phyloP scores from a whole-genome alignment of 2,888 invertebrate genomes.

The Lydus trimaculatus region DNA sequence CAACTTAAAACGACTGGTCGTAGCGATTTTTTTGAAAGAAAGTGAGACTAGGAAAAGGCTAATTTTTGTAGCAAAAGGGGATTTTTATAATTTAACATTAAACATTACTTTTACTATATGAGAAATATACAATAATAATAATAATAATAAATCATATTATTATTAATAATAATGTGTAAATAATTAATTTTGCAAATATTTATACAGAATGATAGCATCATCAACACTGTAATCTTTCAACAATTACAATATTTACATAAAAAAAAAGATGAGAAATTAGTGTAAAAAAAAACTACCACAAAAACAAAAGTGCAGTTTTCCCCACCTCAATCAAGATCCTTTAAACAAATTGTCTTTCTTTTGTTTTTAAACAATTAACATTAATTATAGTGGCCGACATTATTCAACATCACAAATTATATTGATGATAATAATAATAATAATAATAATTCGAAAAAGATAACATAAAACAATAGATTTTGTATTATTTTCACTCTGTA shows the following conservation, averaged over 20 bases:
- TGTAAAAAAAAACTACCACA: background rate
- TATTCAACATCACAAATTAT: no score
- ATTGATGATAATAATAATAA: background rate
- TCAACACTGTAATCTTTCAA: constrained; percentile 46
- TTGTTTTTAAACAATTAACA: background rate
- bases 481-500: constrained; percentile 44
- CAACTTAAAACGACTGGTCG: no score
- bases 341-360: constrained; percentile 19
- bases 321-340: constrained; percentile 37
- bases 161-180: constrained; percentile 50
- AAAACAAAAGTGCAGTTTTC: constrained; percentile 30
- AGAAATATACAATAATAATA: constrained; percentile 52
- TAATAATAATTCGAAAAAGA: background rate
- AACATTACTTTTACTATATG: constrained; percentile 48
- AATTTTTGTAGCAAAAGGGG: no score
- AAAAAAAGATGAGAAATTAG: background rate
- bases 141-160: background rate
- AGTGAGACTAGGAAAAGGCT: no score
- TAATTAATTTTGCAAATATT: constrained; percentile 50
- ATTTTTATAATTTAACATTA: no score
- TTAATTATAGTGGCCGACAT: background rate
- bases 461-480: background rate
- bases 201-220: constrained; percentile 50
- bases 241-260: constrained; percentile 54
- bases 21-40: no score